These are phyloP conservation scores for Aphaenogaster rudis DNA, from an alignment of 1,140 invertebrate species.

Conservation along the genomic window DNA sequence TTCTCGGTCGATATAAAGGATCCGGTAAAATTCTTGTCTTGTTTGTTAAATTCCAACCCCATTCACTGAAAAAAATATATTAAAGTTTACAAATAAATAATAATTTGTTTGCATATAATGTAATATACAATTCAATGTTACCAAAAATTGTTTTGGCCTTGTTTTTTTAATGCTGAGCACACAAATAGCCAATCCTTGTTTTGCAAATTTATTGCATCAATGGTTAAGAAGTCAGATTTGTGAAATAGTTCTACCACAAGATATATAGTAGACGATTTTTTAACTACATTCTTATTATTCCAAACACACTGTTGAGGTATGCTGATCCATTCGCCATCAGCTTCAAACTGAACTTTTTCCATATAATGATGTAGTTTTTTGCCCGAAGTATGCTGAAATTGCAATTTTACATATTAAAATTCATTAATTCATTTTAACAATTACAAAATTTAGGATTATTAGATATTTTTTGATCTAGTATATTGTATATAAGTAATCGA, in stretches of 20 bases:
- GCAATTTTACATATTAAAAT: constrained; percentile 6
- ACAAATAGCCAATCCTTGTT: constrained; percentile 91
- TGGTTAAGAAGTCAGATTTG: constrained; percentile 81
- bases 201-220: constrained; percentile 89
- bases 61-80: constrained; percentile 86
- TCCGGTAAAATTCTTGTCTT: constrained; percentile 88
- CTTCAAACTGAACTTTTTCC: constrained; percentile 77
- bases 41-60: constrained; percentile 90
- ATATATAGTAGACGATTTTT: constrained; percentile 82
- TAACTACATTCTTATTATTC: constrained; percentile 74
- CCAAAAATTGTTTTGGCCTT: constrained; percentile 89
- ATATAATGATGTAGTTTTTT: constrained; percentile 77
- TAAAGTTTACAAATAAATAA: constrained; percentile 10
- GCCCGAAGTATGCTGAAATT: constrained; percentile 77
- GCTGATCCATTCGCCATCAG: constrained; percentile 86
- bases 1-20: constrained; percentile 85
- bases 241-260: constrained; percentile 89
- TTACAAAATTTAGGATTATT: background rate
- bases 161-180: constrained; percentile 88
- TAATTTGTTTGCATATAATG: background rate
- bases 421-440: background rate
- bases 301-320: constrained; percentile 84
- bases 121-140: constrained; percentile 80
- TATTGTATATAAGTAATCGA: too few relatives aligned
- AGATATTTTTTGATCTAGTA: background rate